Evolutionary conservation across 2,888 invertebrate species (phyloP).

Genomic region (Elysia crispata): DNA sequence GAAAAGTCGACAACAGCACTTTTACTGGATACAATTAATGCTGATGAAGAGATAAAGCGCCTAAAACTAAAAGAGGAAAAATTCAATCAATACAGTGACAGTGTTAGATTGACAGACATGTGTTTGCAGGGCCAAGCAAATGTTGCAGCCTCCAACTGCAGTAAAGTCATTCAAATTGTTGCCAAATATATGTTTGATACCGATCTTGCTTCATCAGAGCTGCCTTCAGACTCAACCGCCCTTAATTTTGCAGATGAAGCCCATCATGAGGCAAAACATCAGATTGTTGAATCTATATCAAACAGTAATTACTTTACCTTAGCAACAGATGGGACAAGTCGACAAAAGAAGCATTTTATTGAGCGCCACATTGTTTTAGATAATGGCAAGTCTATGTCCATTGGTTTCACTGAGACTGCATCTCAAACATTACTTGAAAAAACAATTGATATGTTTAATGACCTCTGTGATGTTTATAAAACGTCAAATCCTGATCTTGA

Average conservation of each 20-base stretch:
- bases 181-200: too few species aligned
- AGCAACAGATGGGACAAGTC: conserved; percentile 27
- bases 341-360: conserved; percentile 27
- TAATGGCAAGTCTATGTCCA: conserved; percentile 18
- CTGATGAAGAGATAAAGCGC: too few species aligned
- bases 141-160: too few species aligned
- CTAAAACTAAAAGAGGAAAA: too few species aligned
- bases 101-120: too few species aligned
- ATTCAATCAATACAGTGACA: too few species aligned
- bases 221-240: too few species aligned
- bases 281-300: conserved; percentile 13
- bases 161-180: too few species aligned
- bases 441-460: conserved; percentile 10
- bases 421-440: conserved; percentile 12
- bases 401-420: conserved; percentile 16
- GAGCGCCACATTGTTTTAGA: conserved; percentile 20
- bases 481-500: background rate
- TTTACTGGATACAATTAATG: too few species aligned
- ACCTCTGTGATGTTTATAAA: background rate
- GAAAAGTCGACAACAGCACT: too few species aligned
- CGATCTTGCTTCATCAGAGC: too few species aligned
- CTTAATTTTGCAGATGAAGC: conserved; percentile 13
- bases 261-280: conserved; percentile 29
- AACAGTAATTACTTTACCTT: conserved; percentile 14
- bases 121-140: too few species aligned